A percentile compares a stretch with the other conserved stretches of the same genome.
Evolutionary conservation across 1,140 invertebrate genomes (phyloP).

Genomic region (Achatina immaculata): DNA sequence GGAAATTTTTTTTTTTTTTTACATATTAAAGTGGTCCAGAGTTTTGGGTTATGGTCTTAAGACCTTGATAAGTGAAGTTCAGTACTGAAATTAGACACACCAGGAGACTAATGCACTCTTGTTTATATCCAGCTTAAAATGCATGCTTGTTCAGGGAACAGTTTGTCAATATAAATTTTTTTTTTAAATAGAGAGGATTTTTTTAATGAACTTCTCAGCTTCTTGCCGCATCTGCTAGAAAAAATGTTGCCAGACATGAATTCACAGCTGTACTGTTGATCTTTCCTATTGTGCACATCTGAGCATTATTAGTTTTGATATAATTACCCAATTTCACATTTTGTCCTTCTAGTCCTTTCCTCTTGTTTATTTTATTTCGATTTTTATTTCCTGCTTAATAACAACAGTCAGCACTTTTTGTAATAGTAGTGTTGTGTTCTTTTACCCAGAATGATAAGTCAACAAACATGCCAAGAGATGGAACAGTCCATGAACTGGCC

Average conservation of each 20-base stretch:
- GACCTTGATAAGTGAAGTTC: too few species aligned
- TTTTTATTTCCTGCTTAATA: background rate
- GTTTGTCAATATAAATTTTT: too few species aligned
- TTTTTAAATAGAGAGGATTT: too few species aligned
- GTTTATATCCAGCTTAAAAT: too few species aligned
- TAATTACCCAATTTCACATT: background rate
- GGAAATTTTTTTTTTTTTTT: too few species aligned
- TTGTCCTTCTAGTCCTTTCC: background rate
- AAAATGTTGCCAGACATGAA: conserved; percentile 84
- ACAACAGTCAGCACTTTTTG: background rate
- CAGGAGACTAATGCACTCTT: too few species aligned
- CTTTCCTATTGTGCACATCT: conserved; percentile 88
- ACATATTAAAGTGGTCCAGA: too few species aligned
- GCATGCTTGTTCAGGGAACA: too few species aligned
- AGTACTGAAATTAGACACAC: too few species aligned
- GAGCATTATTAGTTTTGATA: background rate
- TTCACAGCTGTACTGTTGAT: conserved; percentile 86
- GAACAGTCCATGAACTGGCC: conserved; percentile 95
- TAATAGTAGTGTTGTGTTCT: too few species aligned
- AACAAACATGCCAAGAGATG: conserved; percentile 89
- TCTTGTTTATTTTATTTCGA: background rate
- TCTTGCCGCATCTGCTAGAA: conserved; percentile 82
- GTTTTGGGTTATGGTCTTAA: too few species aligned
- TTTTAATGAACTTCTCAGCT: conserved; percentile 73
- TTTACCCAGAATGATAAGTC: conserved; percentile 77